Conservation (phyloP, 2,113 vertebrate genomes). For the Perca fluviatilis region DNA sequence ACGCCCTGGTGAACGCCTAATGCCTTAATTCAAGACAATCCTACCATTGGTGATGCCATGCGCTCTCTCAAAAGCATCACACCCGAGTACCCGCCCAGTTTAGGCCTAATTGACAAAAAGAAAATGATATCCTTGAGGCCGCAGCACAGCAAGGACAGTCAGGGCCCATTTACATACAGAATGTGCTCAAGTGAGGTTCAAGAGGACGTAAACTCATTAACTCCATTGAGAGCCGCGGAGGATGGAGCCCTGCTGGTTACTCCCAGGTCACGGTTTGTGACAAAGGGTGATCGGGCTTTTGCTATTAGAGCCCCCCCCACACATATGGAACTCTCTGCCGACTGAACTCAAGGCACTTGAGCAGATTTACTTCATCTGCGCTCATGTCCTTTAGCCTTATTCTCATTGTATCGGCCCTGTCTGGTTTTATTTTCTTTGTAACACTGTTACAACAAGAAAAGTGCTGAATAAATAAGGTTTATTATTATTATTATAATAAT, state of each 20-base stretch:
- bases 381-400: too few relatives aligned
- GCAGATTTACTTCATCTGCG: too few relatives aligned
- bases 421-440: too few relatives aligned
- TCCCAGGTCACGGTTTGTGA: not conserved
- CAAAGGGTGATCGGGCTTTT: not conserved
- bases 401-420: too few relatives aligned
- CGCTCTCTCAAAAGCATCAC: not conserved
- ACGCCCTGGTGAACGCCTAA: not conserved
- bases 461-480: too few relatives aligned
- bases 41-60: not conserved
- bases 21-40: not conserved
- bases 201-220: not conserved
- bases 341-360: too few relatives aligned
- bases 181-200: not conserved
- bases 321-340: not conserved
- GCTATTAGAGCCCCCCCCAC: not conserved
- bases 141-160: not conserved
- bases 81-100: not conserved
- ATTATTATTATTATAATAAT: too few relatives aligned
- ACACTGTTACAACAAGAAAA: too few relatives aligned
- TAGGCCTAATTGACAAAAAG: not conserved
- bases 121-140: not conserved
- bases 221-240: too few relatives aligned
- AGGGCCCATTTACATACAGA: not conserved
- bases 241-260: too few relatives aligned